phyloP scores from a whole-genome alignment of 2,797 vertebrate genomes.

The Sparidentex hasta region DNA sequence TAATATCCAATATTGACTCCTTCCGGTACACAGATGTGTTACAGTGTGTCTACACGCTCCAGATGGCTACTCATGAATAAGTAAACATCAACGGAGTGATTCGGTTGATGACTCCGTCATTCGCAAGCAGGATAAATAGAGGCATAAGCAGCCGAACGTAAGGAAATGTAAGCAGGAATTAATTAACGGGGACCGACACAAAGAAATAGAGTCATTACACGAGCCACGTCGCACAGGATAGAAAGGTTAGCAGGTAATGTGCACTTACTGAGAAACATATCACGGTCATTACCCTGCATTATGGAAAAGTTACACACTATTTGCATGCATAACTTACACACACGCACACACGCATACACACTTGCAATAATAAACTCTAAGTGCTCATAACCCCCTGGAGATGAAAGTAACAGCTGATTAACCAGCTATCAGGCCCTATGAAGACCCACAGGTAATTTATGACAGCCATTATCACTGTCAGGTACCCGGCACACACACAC shows the following conservation, averaged over 20 bases:
- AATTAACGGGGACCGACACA: slow-evolving; percentile 1
- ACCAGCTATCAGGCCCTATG: slow-evolving; percentile 47
- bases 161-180: slow-evolving; percentile 32
- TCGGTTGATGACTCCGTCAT: slow-evolving; percentile 36
- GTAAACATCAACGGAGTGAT: slow-evolving; percentile 21
- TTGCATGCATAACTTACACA: neutral
- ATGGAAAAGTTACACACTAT: neutral
- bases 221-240: neutral
- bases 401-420: slow-evolving; percentile 65
- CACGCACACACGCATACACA: slow-evolving; percentile 22
- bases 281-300: slow-evolving; percentile 19
- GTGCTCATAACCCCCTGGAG: slow-evolving; percentile 28
- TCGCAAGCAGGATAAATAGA: slow-evolving; percentile 25
- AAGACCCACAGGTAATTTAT: slow-evolving; percentile 60
- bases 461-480: slow-evolving; percentile 49
- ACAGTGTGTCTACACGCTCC: slow-evolving; percentile 19
- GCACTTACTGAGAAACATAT: neutral
- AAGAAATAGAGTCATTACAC: neutral
- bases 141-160: neutral
- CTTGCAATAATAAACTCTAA: slow-evolving; percentile 35
- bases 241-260: slow-evolving; percentile 24
- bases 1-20: slow-evolving; percentile 9
- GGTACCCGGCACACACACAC: slow-evolving; percentile 24
- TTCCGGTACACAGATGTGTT: slow-evolving; percentile 4
- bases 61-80: slow-evolving; percentile 49